Evolutionary conservation across 2,113 vertebrate species (phyloP), one percentile per base, ranked within the genome.

Genomic region (Chroicocephalus ridibundus): DNA sequence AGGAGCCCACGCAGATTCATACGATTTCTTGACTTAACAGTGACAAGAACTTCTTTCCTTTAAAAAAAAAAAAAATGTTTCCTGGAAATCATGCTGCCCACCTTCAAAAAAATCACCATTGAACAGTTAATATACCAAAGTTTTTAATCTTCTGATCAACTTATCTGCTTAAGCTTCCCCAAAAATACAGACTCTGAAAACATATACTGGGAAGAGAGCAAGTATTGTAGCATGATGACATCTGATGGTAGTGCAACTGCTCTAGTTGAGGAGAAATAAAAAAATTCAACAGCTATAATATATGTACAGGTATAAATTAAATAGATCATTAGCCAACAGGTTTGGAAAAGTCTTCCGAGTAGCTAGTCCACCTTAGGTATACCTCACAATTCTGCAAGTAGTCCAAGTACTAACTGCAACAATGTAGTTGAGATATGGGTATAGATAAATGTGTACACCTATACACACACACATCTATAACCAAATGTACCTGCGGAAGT

Each of bases 361-460:
- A 36, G 26, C 36, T 0, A 65, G 31, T 8, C 15, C 27, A 66
- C 21, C 29, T 77, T 12, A 72, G n/a, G 24, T 7, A 40, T 2
- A 36, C 2, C 4, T 19, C 15, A 15, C 40, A 64, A 7, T 20
- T 64, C 40, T 6, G 15, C 64, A 66, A 22, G 40, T 44, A 66
- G 19, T 38, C 10, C 6, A 46, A 62, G 10, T 15, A 14, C 7
- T 47, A 27, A 44, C 5, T 24, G 62, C 22, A 88, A 47, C 8
- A 2, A 47, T 0, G 8, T 0, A 60, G 26, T 21, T 44, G 86
- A 31, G 9, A 19, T 9, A 38, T 1, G 4, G 8, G 3, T 34
- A 70, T 1, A 40, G 9, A 31, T 68, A 80, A 72, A 54, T 6
- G 5, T 3, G 2, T 38, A 38, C 21, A 51, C 4, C 15, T 38